phyloP scores from a whole-genome alignment of 2,888 invertebrate genomes.

The Drosophila testacea region DNA sequence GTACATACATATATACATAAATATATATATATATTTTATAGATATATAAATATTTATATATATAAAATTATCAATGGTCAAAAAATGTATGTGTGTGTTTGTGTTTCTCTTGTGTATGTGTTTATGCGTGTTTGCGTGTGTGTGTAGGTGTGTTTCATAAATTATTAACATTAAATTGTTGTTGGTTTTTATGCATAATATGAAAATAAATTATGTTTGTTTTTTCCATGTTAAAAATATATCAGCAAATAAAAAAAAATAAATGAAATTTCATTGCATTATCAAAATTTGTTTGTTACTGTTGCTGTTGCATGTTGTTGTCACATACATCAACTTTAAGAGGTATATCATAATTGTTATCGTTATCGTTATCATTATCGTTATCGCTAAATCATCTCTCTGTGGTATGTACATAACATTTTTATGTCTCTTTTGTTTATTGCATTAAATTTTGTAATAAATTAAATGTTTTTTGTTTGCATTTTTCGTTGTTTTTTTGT shows the following conservation, averaged over 20 bases:
- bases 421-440: slow-evolving; percentile 31
- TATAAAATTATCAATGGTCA: slow-evolving; percentile 74
- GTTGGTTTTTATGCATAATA: slow-evolving; percentile 17
- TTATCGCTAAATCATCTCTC: slow-evolving; percentile 24
- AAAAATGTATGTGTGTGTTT: slow-evolving; percentile 43
- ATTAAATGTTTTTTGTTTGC: slow-evolving; percentile 41
- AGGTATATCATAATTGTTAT: slow-evolving; percentile 63
- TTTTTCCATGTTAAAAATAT: slow-evolving; percentile 16
- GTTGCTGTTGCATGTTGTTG: slow-evolving; percentile 27
- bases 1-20: slow-evolving; percentile 32
- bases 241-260: slow-evolving; percentile 21
- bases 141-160: slow-evolving; percentile 59
- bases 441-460: slow-evolving; percentile 62
- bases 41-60: slow-evolving; percentile 29
- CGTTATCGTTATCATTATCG: slow-evolving; percentile 32
- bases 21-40: slow-evolving; percentile 17
- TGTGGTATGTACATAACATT: slow-evolving; percentile 56
- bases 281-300: background rate
- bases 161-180: slow-evolving; percentile 70
- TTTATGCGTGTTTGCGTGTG: slow-evolving; percentile 13
- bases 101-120: background rate
- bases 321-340: slow-evolving; percentile 17
- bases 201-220: slow-evolving; percentile 62
- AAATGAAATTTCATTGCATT: background rate
- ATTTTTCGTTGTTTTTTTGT: slow-evolving; percentile 23